Base-by-base conservation (phyloP, 2,797 vertebrate genomes). In the Selene dorsalis region DNA sequence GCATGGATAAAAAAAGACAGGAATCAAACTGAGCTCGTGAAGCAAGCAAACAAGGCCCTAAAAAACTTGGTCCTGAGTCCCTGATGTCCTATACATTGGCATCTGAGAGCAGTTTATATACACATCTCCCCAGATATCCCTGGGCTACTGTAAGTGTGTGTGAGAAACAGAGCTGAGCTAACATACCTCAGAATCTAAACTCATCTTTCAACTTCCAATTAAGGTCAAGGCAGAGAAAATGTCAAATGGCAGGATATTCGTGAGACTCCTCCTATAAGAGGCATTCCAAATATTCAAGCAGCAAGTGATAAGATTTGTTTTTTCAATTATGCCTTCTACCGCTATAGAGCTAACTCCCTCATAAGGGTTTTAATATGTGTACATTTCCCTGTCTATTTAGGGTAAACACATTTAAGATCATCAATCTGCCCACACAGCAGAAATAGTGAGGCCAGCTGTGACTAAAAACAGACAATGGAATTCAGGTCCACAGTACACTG, bases 121-220 rank as follows among this genome's bases (percentile, higher is more conserved):
- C 45, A 69, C 56, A 68, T 50, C 52, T 67, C 38, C 18, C 30
- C n/a, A 61, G 75, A 55, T 82, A 82, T 73, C 80, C 24, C 72
- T 43, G 67, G 57, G n/a, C 67, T 74, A 3, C 55, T 73, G 38
- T 24, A 4, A 53, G 75, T 68, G 66, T 73, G 72, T 83, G 72
- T 83, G 83, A 80, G 79, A 83, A 80, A 63, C 53, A 80, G 62
- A 59, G 75, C 75, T 35, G 55, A 75, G 75, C 76, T 61, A 50
- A 84, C 80, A 88, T 86, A 80, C 75, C 65, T 86, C 74, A 66
- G 48, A 56, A 82, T 75, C 60, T 74, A 16, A 83, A 80, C 82
- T 56, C 69, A 79, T 90, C 80, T 84, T 80, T 85, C 17, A 85
- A 91, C 84, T 92, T 89, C 90, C 91, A 90, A 89, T 89, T 92